phyloP scores from a whole-genome alignment of 2,888 invertebrate genomes.

The Lycia hirtaria region DNA sequence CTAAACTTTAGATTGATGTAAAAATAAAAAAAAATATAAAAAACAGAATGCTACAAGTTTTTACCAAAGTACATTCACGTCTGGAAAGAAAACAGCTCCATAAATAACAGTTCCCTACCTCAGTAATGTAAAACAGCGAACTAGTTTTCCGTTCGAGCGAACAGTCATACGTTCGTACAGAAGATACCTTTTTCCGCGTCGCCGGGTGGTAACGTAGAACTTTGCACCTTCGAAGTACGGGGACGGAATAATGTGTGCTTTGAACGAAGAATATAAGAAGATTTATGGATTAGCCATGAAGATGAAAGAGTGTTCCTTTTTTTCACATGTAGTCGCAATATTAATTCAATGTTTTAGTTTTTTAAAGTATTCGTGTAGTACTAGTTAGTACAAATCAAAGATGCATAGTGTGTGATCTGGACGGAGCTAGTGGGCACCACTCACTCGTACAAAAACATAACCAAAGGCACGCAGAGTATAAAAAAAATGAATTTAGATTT shows the following conservation, averaged over 20 bases:
- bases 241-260: slow-evolving; percentile 5
- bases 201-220: slow-evolving; percentile 15
- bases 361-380: too few relatives aligned
- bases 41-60: too few relatives aligned
- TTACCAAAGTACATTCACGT: neutral
- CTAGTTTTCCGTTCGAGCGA: slow-evolving; percentile 12
- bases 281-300: neutral
- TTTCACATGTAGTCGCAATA: too few relatives aligned
- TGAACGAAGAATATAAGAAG: neutral
- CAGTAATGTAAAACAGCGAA: slow-evolving; percentile 15
- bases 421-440: too few relatives aligned
- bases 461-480: too few relatives aligned
- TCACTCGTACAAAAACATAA: too few relatives aligned
- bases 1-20: too few relatives aligned
- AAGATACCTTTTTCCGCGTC: slow-evolving; percentile 18
- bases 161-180: slow-evolving; percentile 14
- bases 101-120: slow-evolving; percentile 9
- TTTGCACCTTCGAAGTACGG: slow-evolving; percentile 13
- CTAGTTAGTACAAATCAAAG: too few relatives aligned
- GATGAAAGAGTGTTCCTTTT: neutral
- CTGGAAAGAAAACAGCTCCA: slow-evolving; percentile 5
- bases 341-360: too few relatives aligned
- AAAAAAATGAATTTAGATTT: too few relatives aligned
- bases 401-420: too few relatives aligned
- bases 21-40: too few relatives aligned